Evolutionary conservation across 2,113 vertebrate species (phyloP).

Genomic region (Terrapene triunguis): DNA sequence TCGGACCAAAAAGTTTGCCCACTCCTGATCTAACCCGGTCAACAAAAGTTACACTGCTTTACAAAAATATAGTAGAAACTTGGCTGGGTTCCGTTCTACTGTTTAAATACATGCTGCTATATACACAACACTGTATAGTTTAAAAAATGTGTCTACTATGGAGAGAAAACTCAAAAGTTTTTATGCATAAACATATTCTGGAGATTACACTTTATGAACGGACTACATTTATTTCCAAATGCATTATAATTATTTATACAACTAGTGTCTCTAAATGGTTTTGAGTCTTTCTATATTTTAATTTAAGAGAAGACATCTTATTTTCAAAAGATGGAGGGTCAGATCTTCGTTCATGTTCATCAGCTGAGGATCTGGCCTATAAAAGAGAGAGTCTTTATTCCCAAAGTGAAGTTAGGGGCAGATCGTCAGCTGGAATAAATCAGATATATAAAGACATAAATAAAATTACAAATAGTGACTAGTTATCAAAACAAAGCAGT

Average conservation of each 20-base stretch:
- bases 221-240: background rate
- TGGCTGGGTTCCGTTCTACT: background rate
- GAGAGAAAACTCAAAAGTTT: background rate
- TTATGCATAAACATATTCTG: background rate
- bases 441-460: rapidly evolving
- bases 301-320: background rate
- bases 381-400: background rate
- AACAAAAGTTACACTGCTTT: background rate
- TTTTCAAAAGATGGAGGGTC: background rate
- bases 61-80: background rate
- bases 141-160: background rate
- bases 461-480: background rate
- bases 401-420: background rate
- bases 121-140: background rate
- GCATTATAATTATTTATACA: background rate
- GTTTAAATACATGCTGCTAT: background rate
- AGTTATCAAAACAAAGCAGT: background rate
- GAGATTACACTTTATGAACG: background rate
- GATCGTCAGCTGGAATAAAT: background rate
- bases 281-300: background rate
- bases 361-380: background rate
- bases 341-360: background rate
- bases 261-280: background rate
- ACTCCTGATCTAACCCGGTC: too few species aligned
- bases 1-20: too few species aligned